Evolutionary conservation across 2,113 vertebrate species (phyloP), one percentile per base, ranked within the genome.

Genomic region (Naja naja): DNA sequence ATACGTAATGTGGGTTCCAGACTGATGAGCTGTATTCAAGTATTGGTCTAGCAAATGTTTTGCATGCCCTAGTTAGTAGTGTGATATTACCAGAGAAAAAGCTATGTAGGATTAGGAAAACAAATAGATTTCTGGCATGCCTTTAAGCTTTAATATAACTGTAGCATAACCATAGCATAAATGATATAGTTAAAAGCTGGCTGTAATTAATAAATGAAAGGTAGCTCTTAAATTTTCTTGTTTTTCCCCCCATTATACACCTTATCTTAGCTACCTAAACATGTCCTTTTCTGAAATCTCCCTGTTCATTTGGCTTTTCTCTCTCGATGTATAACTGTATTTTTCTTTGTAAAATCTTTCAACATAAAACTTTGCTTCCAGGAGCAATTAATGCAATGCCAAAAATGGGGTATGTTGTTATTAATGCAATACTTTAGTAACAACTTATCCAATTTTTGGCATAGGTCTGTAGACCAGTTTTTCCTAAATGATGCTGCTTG

Each of bases 401-500:
- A 64, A 64, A 64, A 64, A 64, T 64, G 27, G 60, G 30, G 30
- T 64, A n/a, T 64, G 11, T 64, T 30, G 27, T 64, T 64, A 74
- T 69, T 34, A 74, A 74, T 74, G 14, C 14, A 74, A 18, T 74
- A 74, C 14, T 74, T 69, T 69, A n/a, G 12, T n/a, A n/a, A 69
- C 12, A 69, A 34, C 64, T n/a, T 34, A 34, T n/a, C 12, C 30
- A 4, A 30, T 69, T 69, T 74, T 34, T 74, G 14, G 64, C 14
- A 74, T 18, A 34, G 4, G 30, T 69, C 1, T n/a, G 12, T 16
- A 69, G 64, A 34, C 14, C 9, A 90, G 43, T 47, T 91, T 95
- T 95, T 20, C 91, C 39, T 92, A 64, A 92, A 87, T 94, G 92
- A 88, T 87, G 91, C 39, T 64, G 94, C 92, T 86, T 69, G 30